Evolutionary conservation across 2,888 invertebrate species (phyloP), one percentile per base, ranked within the genome.

Genomic region (Koerneria pararmatus): DNA sequence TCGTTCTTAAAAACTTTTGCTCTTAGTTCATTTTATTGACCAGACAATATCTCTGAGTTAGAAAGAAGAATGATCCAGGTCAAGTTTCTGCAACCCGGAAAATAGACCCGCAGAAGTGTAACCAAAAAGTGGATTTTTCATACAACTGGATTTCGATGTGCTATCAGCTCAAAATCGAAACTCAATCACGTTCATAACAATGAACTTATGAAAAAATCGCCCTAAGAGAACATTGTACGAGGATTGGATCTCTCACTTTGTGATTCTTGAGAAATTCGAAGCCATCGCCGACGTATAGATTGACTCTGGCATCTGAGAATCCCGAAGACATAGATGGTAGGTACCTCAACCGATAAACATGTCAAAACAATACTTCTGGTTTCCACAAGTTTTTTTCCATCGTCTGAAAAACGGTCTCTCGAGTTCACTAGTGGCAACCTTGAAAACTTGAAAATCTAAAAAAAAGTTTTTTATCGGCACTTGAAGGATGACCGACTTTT

Each of bases 281-380:
- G 0, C 98, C 98, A 84, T 98, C 97, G 0, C 91, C 91, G 51
- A 95, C 89, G 80, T 89, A 89, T 0, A 98, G 85, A 0, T 87
- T 89, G 27, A 97, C 85, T 85, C 95, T 95, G 0, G 90, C 89
- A 82, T 90, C 89, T 1, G 89, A 87, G 79, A 95, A 92, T 1
- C 93, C 93, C 41, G 88, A 87, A 0, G 94, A 90, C 93, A 98
- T 93, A 72, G 90, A 89, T 0, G 95, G 95, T 32, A 98, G 87
- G 85, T 89, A 91, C 54, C 75, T 75, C 56, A 15, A 19, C n/a
- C n/a, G n/a, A n/a, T n/a, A n/a, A n/a, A n/a, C n/a, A n/a, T n/a
- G n/a, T n/a, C n/a, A n/a, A n/a, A n/a, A 8, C 53, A 53, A 11
- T 8, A 22, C 19, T 8, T 53, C 53, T 53, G 19, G 8, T 22